Evolutionary conservation across 2,888 invertebrate genomes (phyloP).

Genomic region (Argyra leucocephala): DNA sequence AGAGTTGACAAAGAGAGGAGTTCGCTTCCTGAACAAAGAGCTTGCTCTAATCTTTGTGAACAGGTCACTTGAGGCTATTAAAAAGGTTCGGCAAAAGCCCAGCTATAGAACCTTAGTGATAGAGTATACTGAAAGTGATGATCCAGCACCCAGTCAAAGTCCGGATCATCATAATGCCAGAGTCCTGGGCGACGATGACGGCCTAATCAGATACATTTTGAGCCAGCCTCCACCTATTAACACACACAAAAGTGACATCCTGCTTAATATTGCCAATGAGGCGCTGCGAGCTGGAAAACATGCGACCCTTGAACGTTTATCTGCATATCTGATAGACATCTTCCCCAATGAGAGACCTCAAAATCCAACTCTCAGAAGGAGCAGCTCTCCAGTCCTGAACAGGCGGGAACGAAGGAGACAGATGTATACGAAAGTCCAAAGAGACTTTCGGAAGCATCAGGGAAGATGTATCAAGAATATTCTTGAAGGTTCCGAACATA

Average conservation of each 20-base stretch:
- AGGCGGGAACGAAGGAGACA: too few species aligned
- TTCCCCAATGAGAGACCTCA: neutral
- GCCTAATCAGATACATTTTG: neutral
- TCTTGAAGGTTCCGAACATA: neutral
- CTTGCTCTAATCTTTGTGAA: neutral
- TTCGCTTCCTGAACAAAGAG: too few species aligned
- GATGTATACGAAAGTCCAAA: too few species aligned
- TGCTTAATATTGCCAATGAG: neutral
- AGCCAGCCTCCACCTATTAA: neutral
- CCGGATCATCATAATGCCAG: neutral
- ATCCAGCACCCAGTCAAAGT: too few species aligned
- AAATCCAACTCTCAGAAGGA: too few species aligned
- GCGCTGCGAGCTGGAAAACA: neutral
- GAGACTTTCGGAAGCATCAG: neutral
- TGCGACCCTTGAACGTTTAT: neutral
- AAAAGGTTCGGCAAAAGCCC: too few species aligned
- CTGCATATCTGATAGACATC: neutral
- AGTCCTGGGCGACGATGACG: too few species aligned
- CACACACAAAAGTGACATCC: neutral
- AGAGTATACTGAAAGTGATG: too few species aligned
- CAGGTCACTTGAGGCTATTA: too few species aligned
- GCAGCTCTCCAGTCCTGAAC: too few species aligned
- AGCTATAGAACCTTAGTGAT: too few species aligned
- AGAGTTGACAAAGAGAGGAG: too few species aligned
- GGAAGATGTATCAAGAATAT: conserved; percentile 8